Conservation (phyloP, 2,113 vertebrate species). For the Corynorhinus townsendii region DNA sequence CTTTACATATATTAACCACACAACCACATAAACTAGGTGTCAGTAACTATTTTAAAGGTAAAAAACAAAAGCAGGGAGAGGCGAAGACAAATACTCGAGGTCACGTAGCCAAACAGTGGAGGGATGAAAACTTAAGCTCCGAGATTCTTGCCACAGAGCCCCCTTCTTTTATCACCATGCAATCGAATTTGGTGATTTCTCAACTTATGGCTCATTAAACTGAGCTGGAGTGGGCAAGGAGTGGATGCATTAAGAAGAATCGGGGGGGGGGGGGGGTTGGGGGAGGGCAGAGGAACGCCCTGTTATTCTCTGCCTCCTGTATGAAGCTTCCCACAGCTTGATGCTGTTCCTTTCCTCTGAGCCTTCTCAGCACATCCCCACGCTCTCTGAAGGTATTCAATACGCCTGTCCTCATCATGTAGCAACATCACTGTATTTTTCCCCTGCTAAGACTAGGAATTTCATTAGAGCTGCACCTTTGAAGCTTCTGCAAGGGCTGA, state of each 20-base stretch:
- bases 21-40: neutral
- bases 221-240: neutral
- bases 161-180: neutral
- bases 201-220: neutral
- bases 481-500: neutral
- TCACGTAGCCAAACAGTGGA: neutral
- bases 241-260: neutral
- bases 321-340: neutral
- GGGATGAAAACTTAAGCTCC: neutral
- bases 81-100: neutral
- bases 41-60: neutral
- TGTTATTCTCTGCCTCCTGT: neutral
- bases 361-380: too few species aligned
- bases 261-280: too few species aligned
- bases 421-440: neutral
- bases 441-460: neutral
- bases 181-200: neutral
- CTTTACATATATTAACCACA: neutral
- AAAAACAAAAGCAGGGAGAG: neutral
- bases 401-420: accelerated
- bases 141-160: neutral
- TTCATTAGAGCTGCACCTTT: neutral
- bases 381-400: neutral
- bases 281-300: neutral
- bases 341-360: neutral